A percentile compares a stretch with the other conserved stretches of the same genome.
Evolutionary conservation across 2,797 vertebrate species (phyloP).

Genomic region (Clarias fuscus): DNA sequence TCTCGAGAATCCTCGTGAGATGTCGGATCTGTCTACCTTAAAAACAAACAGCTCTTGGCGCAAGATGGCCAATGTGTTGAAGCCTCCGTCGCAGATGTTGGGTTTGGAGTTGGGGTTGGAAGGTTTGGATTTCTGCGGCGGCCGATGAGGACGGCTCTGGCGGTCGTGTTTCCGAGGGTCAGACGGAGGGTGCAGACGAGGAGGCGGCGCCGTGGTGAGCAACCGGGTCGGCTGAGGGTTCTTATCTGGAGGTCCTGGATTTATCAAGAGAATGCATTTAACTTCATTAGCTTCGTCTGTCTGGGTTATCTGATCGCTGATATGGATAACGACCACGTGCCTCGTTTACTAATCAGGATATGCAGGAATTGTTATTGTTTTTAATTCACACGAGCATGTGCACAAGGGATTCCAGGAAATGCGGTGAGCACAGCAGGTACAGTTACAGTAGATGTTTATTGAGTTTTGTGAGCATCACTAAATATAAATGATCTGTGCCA

Average conservation of each 20-base stretch:
- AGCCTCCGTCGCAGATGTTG: conserved; percentile 98
- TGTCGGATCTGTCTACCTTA: conserved; percentile 76
- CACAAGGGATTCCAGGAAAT: neutral
- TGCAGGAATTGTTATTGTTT: neutral
- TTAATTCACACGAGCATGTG: neutral
- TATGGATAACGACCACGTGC: neutral
- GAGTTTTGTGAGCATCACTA: neutral
- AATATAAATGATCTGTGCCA: neutral
- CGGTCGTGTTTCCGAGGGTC: conserved; percentile 92
- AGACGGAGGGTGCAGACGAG: conserved; percentile 85
- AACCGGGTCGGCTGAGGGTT: conserved; percentile 91
- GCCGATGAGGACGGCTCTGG: conserved; percentile 87
- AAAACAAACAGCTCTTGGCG: conserved; percentile 98
- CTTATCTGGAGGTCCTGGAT: conserved; percentile 93
- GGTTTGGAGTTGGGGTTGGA: conserved; percentile 93
- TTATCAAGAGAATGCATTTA: neutral
- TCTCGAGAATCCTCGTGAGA: neutral
- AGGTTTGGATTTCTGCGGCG: conserved; percentile 88
- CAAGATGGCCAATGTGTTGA: conserved; percentile 97
- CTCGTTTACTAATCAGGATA: neutral
- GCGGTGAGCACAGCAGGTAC: neutral
- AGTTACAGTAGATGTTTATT: neutral
- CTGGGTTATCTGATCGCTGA: neutral
- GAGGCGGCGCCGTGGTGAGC: conserved; percentile 90
- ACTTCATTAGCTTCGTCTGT: neutral